Evolutionary conservation across 2,888 invertebrate genomes (phyloP), one percentile per base, ranked within the genome.

Genomic region (Odontocolon sp.): DNA sequence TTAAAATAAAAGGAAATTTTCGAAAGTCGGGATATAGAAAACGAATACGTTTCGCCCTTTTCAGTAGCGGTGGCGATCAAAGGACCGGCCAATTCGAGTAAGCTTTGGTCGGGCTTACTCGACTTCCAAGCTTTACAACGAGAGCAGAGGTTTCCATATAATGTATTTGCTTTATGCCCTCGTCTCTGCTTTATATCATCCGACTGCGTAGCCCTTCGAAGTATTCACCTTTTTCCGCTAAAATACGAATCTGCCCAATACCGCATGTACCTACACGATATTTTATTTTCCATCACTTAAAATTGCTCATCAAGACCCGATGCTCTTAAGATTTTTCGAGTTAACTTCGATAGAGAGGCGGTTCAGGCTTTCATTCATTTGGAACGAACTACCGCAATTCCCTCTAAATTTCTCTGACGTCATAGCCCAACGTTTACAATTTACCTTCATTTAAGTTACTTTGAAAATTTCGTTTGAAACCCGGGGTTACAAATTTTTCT

Each of bases 81-180:
- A 79, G 77, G 76, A 66, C 73, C 45, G 70, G 66, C 72, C 79
- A 81, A 79, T 81, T 78, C 59, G 70, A 73, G 73, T 78, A 76
- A 81, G 77, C 81, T 78, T 67, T 72, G 59, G 61, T 66, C 77
- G 50, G 40, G 77, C 72, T 71, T 71, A 50, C 71, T 50, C 77
- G 23, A 77, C 54, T 77, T 57, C 11, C 47, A 52, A 23, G 63
- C 57, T 57, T 31, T 33, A n/a, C 36, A 31, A 50, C 23, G 57
- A 36, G 56, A 40, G 63, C 68, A 68, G 57, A 77, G 77, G 42
- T 76, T 76, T 76, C 59, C 66, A 71, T 76, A 57, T 71, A 67
- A 71, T 71, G 67, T 63, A 67, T 71, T 71, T 71, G 67, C 71
- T 75, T 71, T 76, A 67, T 67, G 59, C 71, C 31, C 67, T 26